Percentiles rank a stretch among this genome's conserved stretches.
Evolutionary conservation across 2,888 invertebrate genomes (phyloP).

Genomic region (Troides helena): DNA sequence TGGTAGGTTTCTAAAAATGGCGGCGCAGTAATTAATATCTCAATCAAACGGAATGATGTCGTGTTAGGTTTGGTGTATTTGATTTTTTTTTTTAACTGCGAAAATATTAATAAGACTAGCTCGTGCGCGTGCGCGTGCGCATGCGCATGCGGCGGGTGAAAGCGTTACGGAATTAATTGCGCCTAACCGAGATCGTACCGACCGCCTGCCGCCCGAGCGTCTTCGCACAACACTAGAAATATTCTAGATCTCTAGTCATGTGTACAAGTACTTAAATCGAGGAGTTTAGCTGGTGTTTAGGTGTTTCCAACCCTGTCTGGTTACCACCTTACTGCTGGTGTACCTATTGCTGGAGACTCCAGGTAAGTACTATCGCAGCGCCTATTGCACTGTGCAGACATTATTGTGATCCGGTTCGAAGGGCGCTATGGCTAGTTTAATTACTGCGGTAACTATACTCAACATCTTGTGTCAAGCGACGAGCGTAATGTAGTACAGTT

Average conservation of each 20-base stretch:
- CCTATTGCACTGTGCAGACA: too few relatives aligned
- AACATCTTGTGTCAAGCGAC: too few relatives aligned
- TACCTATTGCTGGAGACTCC: too few relatives aligned
- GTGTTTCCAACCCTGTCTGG: too few relatives aligned
- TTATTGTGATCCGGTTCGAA: too few relatives aligned
- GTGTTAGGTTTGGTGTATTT: conserved; percentile 9
- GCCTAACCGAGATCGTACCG: conserved; percentile 50
- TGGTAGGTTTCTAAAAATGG: neutral
- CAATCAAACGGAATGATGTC: conserved; percentile 19
- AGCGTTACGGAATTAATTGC: conserved; percentile 74
- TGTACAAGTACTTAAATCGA: too few relatives aligned
- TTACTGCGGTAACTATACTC: too few relatives aligned
- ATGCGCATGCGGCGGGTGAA: conserved; percentile 47
- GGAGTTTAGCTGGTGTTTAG: too few relatives aligned
- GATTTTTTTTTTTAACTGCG: conserved; percentile 31
- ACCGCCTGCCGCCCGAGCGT: conserved; percentile 57
- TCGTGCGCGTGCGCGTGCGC: neutral
- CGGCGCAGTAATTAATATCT: neutral
- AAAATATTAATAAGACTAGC: conserved; percentile 29
- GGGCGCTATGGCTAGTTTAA: too few relatives aligned
- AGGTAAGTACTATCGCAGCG: too few relatives aligned
- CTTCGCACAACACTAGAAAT: conserved; percentile 40
- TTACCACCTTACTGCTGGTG: too few relatives aligned
- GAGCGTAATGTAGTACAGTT: too few relatives aligned
- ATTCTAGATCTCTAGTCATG: neutral